Evolutionary conservation across 2,797 vertebrate species (phyloP), one percentile per base, ranked within the genome.

Genomic region (Dryobates pubescens): DNA sequence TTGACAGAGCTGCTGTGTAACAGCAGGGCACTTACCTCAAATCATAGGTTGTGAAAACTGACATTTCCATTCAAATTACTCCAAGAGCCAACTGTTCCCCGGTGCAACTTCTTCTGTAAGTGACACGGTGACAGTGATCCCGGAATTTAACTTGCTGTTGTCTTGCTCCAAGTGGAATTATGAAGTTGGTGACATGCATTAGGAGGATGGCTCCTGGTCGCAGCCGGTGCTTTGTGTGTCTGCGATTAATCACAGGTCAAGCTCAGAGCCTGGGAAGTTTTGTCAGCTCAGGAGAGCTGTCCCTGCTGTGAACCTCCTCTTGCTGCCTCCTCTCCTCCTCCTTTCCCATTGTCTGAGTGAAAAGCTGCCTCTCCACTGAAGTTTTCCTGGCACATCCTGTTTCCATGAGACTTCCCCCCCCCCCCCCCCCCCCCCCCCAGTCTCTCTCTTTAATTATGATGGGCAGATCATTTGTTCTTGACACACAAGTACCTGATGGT

Each of bases 1-100:
- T 43, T 96, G 95, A 26, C 94, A 96, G 92, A 91, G 81, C 88
- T 38, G 77, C 94, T 70, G 74, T 17, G n/a, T 20, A 76, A 92
- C 73, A 82, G 92, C 93, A 95, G 95, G 95, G 93, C 94, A 88
- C 95, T 96, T 96, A 89, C 95, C 92, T 96, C 96, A 91, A 94
- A 96, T 95, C 95, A 94, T 54, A 89, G 96, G 86, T 93, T 95
- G 92, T 86, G 94, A 78, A 94, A 96, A 93, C 83, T 96, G 96
- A 96, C 95, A 95, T 96, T 95, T 96, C 94, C 96, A 95, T 96
- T 93, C 93, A 89, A 96, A 95, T 96, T 93, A 94, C 94, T 93
- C 94, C 93, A 36, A 6, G 82, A 86, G 94, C 90, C 92, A 86
- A 93, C 81, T 65, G 90, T 88, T 96, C 94, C 94, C 91, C 10